phyloP scores from a whole-genome alignment of 2,113 vertebrate species.

The Desmodus rotundus region DNA sequence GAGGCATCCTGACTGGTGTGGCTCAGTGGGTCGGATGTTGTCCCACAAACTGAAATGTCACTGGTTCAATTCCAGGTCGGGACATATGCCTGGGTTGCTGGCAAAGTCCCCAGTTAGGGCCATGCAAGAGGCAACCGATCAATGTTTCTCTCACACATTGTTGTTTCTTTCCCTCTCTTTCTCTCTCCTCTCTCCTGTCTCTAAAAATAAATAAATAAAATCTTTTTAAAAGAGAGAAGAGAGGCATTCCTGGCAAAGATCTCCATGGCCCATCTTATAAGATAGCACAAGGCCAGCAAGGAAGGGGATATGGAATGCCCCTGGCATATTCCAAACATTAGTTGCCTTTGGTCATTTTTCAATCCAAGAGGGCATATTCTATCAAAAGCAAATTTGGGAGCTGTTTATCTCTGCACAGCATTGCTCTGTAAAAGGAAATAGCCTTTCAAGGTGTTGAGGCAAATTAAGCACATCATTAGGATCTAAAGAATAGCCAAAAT shows the following conservation, averaged over 20 bases:
- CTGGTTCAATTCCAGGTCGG: no score
- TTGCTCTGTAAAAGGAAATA: neutral
- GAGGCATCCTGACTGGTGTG: neutral
- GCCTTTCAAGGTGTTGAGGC: neutral
- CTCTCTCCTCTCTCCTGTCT: no score
- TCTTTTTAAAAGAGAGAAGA: neutral
- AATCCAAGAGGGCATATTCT: neutral
- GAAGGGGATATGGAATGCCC: neutral
- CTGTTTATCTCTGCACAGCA: neutral
- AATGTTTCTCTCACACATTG: no score
- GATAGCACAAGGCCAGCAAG: neutral
- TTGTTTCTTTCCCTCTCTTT: no score
- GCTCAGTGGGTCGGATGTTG: no score
- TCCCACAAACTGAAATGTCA: no score
- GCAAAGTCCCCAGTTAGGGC: no score
- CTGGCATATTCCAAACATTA: neutral
- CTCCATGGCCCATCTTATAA: neutral
- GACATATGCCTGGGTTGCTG: no score
- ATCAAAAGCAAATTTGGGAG: neutral
- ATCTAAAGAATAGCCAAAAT: neutral
- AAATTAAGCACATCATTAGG: slow-evolving; percentile 18
- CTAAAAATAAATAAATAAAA: no score
- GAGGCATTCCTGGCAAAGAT: neutral
- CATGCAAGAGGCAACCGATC: no score
- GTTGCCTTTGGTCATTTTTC: neutral